Evolutionary conservation across 2,888 invertebrate species (phyloP), one percentile per base, ranked within the genome.

Genomic region (Calliopum simillimum): DNA sequence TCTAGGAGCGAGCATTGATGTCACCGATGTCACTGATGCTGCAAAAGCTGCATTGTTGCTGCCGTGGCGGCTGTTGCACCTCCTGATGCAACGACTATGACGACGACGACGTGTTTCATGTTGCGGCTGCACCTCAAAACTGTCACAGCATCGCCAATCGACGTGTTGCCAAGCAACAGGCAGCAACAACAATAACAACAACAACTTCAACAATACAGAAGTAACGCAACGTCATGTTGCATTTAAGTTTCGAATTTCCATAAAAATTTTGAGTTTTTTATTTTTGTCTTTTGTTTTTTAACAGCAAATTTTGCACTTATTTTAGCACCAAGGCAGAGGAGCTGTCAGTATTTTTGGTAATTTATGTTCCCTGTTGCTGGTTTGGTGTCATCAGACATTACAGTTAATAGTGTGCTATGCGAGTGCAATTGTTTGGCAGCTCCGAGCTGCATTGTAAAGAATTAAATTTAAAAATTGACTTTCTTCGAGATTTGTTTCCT

Each of bases 161-260:
- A 61, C 61, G 33, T 33, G 33, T 13, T 58, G 33, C 33, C 33
- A 19, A n/a, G 19, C 33, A 41, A n/a, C 58, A 33, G 14, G 11
- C 8, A n/a, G 21, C 25, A 43, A 33, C 14, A 8, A 41, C 41
- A 41, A 16, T n/a, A 58, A 4, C 33, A n/a, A n/a, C n/a, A n/a
- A n/a, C n/a, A n/a, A n/a, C n/a, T n/a, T n/a, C 8, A 33, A 33
- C 8, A 33, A 61, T 1, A 43, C 12, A 44, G 44, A 33, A 33
- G 33, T 33, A 33, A 33, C 33, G 33, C 33, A 33, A 33, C 33
- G 67, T 58, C 67, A 58, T 47, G 56, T 67, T 43, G 47, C 67
- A 67, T 58, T 67, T 58, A 13, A 55, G 67, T 67, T 67, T 67
- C 58, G 67, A 47, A 67, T 67, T 67, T 67, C 67, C 67, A 58